Conservation (phyloP, 1,140 invertebrate genomes). For the Cydia strobilella region DNA sequence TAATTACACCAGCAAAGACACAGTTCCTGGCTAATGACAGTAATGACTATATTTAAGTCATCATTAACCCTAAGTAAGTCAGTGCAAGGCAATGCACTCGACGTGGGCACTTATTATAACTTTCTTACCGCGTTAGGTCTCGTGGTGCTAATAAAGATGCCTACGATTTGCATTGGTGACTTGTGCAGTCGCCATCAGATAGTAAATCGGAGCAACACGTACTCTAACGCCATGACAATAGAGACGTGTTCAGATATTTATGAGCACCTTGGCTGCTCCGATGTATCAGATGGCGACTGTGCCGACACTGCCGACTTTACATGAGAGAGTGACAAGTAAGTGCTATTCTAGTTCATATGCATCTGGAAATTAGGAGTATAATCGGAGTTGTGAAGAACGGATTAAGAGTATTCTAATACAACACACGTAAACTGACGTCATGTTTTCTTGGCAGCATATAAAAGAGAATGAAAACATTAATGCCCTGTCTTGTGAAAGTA, state of each 20-base stretch:
- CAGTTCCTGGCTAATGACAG: background rate
- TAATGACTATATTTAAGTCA: conserved; percentile 18
- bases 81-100: conserved; percentile 14
- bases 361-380: no score
- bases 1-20: background rate
- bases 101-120: background rate
- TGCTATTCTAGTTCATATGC: no score
- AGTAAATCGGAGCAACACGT: no score
- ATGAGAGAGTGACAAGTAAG: background rate
- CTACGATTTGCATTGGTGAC: conserved; percentile 3
- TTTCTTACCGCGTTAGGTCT: background rate
- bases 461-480: conserved; percentile 1
- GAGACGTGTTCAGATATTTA: no score
- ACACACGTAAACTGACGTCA: no score
- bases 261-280: no score
- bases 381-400: no score
- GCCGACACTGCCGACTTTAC: background rate
- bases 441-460: background rate
- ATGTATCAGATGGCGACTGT: no score
- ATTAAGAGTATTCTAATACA: no score
- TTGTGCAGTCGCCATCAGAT: background rate
- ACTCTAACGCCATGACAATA: no score
- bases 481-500: background rate
- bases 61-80: conserved; percentile 7
- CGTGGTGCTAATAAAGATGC: background rate